Percentiles rank a stretch among this genome's conserved stretches.
Evolutionary conservation across 2,113 vertebrate species (phyloP).

Genomic region (Hylia prasina): DNA sequence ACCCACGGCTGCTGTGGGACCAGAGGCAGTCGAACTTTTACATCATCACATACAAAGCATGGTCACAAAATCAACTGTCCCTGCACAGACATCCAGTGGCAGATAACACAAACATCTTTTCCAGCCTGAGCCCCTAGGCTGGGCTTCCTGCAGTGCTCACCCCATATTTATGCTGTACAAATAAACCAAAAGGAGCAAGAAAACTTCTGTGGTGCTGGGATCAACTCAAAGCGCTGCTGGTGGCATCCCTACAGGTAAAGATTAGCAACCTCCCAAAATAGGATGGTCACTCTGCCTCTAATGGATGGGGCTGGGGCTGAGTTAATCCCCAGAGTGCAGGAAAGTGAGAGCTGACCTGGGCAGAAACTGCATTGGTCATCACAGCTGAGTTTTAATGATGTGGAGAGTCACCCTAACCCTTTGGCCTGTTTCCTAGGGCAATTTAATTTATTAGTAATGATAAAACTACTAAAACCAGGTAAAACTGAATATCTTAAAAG

Average conservation of each 20-base stretch:
- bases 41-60: neutral
- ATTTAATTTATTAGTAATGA: neutral
- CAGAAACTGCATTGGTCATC: neutral
- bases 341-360: neutral
- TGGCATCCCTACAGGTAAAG: neutral
- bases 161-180: neutral
- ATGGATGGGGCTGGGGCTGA: neutral
- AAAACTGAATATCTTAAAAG: neutral
- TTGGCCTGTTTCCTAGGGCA: neutral
- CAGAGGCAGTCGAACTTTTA: neutral
- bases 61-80: neutral
- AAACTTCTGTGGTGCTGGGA: neutral
- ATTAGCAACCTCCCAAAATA: neutral
- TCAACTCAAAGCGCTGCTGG: neutral
- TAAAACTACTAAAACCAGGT: neutral
- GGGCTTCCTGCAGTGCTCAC: neutral
- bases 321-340: neutral
- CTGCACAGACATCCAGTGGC: neutral
- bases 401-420: rapidly evolving
- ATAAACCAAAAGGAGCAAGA: neutral
- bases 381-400: neutral
- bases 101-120: neutral
- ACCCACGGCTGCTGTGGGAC: rapidly evolving
- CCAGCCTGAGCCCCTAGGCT: neutral
- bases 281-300: neutral